Evolutionary conservation across 1,140 invertebrate genomes (phyloP).

Genomic region (Dysdera silvatica): DNA sequence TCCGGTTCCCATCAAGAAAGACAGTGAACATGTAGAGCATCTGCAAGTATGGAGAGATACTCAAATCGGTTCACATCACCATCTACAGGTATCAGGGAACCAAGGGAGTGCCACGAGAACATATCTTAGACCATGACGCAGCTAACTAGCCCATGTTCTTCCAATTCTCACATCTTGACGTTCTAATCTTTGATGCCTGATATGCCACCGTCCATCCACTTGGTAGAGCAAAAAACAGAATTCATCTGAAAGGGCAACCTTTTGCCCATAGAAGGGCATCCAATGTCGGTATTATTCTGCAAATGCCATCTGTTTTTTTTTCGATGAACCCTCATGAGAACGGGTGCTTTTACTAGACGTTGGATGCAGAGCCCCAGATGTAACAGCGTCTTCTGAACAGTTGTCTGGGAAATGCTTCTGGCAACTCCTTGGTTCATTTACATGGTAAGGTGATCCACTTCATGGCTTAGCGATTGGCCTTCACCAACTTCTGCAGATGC

Average conservation of each 20-base stretch:
- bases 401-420: background rate
- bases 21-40: no score
- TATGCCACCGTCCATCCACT: background rate
- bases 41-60: no score
- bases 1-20: no score
- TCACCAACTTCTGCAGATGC: no score
- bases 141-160: no score
- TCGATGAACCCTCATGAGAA: background rate
- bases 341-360: background rate
- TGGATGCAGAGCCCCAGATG: background rate
- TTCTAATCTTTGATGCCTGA: background rate
- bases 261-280: no score
- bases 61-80: no score
- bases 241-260: background rate
- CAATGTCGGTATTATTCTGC: background rate
- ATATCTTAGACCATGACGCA: no score
- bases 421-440: background rate
- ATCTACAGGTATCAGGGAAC: no score
- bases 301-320: background rate
- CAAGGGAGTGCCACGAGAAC: no score
- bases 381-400: background rate
- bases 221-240: background rate
- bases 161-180: no score
- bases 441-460: background rate
- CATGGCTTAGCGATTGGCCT: no score